These are phyloP conservation scores for Ylistrum balloti DNA, from an alignment of 1,140 invertebrate genomes.

Conservation along the genomic window DNA sequence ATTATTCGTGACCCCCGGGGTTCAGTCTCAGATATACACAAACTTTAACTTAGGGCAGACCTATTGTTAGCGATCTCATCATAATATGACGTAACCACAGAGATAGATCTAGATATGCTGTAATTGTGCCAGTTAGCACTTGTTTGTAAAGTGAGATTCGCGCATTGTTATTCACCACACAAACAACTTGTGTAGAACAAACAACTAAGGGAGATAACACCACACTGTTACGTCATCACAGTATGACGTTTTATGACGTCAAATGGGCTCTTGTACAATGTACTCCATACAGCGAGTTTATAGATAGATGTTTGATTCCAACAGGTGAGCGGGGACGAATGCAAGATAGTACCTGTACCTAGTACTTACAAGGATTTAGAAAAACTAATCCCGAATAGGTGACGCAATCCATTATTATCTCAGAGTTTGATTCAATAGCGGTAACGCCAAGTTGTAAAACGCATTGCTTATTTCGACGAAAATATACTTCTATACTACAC, in stretches of 20 bases:
- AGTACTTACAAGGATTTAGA: no score
- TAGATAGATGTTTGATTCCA: neutral
- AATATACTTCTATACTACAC: no score
- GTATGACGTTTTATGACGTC: neutral
- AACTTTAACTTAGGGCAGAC: neutral
- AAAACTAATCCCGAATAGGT: no score
- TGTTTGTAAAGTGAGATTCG: neutral
- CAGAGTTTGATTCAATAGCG: no score
- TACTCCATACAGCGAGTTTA: neutral
- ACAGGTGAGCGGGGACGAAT: neutral
- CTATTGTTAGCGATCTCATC: neutral
- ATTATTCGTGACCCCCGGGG: neutral
- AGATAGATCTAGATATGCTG: neutral
- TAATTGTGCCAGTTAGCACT: neutral
- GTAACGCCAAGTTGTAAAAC: no score
- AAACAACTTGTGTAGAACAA: neutral
- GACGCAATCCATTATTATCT: no score
- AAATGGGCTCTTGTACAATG: neutral
- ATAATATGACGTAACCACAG: neutral
- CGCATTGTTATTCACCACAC: neutral
- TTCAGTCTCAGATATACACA: neutral
- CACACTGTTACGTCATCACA: neutral
- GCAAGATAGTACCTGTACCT: neutral
- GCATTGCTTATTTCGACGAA: no score
- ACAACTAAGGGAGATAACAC: neutral